Evolutionary conservation across 1,140 invertebrate species (phyloP).

Genomic region (Heliconius nattereri): DNA sequence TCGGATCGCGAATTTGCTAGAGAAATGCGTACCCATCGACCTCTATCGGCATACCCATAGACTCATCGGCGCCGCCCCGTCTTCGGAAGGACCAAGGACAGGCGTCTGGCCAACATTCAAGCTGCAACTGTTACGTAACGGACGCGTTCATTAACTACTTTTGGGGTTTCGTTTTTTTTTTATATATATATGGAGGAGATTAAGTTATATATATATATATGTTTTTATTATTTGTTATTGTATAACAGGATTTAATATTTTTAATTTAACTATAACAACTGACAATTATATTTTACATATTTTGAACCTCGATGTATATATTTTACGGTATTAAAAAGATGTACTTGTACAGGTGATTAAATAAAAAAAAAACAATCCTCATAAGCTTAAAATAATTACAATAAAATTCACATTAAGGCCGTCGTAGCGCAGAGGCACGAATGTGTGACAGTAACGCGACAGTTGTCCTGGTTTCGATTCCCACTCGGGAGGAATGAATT

Average conservation of each 20-base stretch:
- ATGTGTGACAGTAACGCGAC: too few species aligned
- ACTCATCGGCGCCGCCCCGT: slow-evolving; percentile 38
- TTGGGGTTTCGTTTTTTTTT: neutral
- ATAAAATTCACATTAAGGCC: too few species aligned
- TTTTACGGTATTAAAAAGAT: neutral
- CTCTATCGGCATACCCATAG: slow-evolving; percentile 16
- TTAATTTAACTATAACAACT: neutral
- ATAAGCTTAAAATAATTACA: neutral
- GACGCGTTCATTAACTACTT: slow-evolving; percentile 46
- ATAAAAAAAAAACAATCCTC: neutral
- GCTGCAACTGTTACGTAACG: slow-evolving; percentile 52
- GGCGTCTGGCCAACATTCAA: slow-evolving; percentile 54
- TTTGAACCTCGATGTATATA: neutral
- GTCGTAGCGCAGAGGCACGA: too few species aligned
- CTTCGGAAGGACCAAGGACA: slow-evolving; percentile 59
- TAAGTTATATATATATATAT: slow-evolving; percentile 13
- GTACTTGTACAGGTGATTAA: neutral
- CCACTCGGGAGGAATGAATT: too few species aligned
- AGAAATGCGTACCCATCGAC: slow-evolving; percentile 29
- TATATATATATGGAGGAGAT: slow-evolving; percentile 20
- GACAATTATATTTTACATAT: too few species aligned
- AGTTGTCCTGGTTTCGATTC: neutral
- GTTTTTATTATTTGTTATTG: neutral
- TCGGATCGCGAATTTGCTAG: slow-evolving; percentile 17
- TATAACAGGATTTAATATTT: neutral